Conservation (phyloP, 1,140 invertebrate genomes). For the Galendromus occidentalis region DNA sequence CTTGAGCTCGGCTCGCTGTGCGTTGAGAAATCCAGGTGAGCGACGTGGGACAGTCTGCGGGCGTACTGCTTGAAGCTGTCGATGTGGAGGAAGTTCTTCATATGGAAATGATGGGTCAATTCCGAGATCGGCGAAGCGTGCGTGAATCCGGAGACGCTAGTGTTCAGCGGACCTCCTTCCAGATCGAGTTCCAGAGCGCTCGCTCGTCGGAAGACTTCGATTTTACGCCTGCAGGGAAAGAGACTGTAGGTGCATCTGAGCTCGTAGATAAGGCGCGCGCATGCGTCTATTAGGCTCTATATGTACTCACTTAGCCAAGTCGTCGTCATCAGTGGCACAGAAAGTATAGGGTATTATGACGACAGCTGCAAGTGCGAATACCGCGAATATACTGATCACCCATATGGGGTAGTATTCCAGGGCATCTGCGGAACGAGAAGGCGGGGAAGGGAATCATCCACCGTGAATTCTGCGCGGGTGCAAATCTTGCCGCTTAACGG, state of each 20-base stretch:
- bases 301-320: not conserved
- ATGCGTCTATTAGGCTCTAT: no score
- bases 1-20: no score
- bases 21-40: not conserved
- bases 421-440: not conserved
- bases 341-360: not conserved
- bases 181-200: not conserved
- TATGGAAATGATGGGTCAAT: constrained; percentile 3
- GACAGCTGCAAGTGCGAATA: not conserved
- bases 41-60: not conserved
- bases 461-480: no score
- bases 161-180: not conserved
- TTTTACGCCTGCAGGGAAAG: not conserved
- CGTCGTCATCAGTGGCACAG: not conserved
- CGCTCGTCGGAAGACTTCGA: not conserved
- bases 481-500: no score
- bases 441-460: no score
- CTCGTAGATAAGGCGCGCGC: no score
- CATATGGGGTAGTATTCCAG: not conserved
- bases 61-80: constrained; percentile 10
- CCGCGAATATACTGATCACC: not conserved
- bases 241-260: not conserved
- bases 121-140: not conserved
- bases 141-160: constrained; percentile 1
- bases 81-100: not conserved